A percentile compares a stretch with the other conserved stretches of the same genome.
Evolutionary conservation across 2,888 invertebrate species (phyloP).

Genomic region (Dioctria linearis): DNA sequence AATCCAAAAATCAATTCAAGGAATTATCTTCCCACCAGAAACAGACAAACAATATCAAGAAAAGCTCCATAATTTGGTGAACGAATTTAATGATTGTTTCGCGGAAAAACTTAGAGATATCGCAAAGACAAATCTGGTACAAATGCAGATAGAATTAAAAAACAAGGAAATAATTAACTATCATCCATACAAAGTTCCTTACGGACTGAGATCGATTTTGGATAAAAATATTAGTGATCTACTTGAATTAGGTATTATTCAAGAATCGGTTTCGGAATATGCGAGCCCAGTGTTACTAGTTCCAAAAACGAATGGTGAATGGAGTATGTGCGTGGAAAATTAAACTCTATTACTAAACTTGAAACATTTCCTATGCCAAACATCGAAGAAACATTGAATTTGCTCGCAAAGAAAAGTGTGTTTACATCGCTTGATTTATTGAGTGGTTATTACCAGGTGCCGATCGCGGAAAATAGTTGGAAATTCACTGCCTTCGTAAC

Average conservation of each 20-base stretch:
- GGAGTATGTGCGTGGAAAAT: constrained; percentile 62
- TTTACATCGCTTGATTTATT: constrained; percentile 44
- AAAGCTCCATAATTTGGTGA: too few species aligned
- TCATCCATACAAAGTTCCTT: neutral
- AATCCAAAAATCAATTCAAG: too few species aligned
- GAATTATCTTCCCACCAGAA: too few species aligned
- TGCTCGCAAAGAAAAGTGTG: neutral
- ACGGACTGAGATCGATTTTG: neutral
- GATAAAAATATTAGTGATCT: neutral
- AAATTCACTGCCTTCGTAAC: constrained; percentile 61
- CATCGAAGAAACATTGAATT: constrained; percentile 60
- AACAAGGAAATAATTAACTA: too few species aligned
- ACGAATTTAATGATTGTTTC: too few species aligned
- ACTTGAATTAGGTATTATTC: neutral
- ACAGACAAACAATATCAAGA: too few species aligned
- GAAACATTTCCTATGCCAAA: constrained; percentile 59
- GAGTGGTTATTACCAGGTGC: constrained; percentile 49
- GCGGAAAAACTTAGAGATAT: too few species aligned
- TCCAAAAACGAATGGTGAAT: constrained; percentile 63
- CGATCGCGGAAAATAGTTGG: constrained; percentile 12
- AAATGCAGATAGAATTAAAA: too few species aligned
- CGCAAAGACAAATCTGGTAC: too few species aligned
- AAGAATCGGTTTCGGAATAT: constrained; percentile 61
- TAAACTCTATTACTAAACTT: constrained; percentile 60
- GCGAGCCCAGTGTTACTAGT: constrained; percentile 63